Evolutionary conservation across 2,113 vertebrate species (phyloP), one percentile per base, ranked within the genome.

Genomic region (Tachycineta bicolor): DNA sequence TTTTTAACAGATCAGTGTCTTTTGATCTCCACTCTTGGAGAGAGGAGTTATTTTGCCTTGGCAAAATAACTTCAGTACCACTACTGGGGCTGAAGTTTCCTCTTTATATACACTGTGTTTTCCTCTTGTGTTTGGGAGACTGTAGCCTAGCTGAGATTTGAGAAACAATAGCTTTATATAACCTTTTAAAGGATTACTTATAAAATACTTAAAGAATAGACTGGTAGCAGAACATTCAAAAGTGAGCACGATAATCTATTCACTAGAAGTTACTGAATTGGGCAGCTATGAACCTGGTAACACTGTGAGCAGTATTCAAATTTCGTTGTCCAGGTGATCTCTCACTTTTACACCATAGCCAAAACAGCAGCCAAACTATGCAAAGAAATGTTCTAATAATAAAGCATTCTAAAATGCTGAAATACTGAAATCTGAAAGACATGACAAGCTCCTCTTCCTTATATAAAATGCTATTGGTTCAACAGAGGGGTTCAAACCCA

Each of bases 201-300:
- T 65, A 87, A 89, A 91, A 94, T 87, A 76, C 70, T 86, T 41
- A 80, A 96, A 85, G 52, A 86, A 86, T 92, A 56, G 49, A 12
- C 56, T 88, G 62, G 34, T n/a, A 79, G 39, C 37, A 91, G 81
- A 89, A 68, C 67, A 90, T 65, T 55, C 56, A n/a, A 8, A 28
- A 77, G 60, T 31, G 33, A 65, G 65, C 60, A 81, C 9, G 19
- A 28, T 29, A 60, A 60, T 18, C 52, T 63, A 19, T 41, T 44
- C 39, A 26, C 59, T 76, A 83, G 53, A 64, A 85, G 63, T 34
- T 70, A 39, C 50, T 4, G 10, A 79, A 47, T 24, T 39, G 31
- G 83, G 87, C 39, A 87, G 63, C 91, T 77, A 21, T 16, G 79
- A 60, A 93, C 56, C 29, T 34, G n/a, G 15, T 25, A 52, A 26